Percentiles rank a stretch among this genome's conserved stretches.
Evolutionary conservation across 2,888 invertebrate genomes (phyloP).

Genomic region (Meteorus colon): DNA sequence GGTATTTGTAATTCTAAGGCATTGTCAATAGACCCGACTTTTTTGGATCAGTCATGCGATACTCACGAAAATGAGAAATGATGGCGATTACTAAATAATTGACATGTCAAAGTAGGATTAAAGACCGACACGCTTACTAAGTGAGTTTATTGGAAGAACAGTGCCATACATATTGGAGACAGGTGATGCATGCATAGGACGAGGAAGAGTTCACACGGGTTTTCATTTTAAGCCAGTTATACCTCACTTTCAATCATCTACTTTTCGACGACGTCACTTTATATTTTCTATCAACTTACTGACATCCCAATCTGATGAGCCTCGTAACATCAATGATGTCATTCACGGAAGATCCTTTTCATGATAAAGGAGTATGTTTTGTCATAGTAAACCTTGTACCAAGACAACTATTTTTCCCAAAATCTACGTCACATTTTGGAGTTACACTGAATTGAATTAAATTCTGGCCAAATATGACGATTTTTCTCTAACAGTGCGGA

Average conservation of each 20-base stretch:
- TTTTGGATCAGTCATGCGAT: neutral
- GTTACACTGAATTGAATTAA: too few relatives aligned
- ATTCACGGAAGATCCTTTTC: too few relatives aligned
- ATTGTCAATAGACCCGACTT: too few relatives aligned
- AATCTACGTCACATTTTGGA: too few relatives aligned
- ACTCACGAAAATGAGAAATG: neutral
- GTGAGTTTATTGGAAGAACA: constrained; percentile 9
- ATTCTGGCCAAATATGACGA: too few relatives aligned
- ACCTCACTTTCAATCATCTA: neutral
- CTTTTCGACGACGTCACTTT: too few relatives aligned
- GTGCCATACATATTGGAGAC: too few relatives aligned
- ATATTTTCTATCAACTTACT: neutral
- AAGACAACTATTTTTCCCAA: too few relatives aligned
- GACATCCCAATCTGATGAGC: neutral
- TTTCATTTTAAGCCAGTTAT: neutral
- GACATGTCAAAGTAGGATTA: constrained; percentile 32
- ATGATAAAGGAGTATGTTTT: neutral
- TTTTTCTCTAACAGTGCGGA: too few relatives aligned
- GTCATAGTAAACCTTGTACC: too few relatives aligned
- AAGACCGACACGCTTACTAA: constrained; percentile 11
- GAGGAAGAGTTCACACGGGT: neutral
- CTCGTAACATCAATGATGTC: neutral
- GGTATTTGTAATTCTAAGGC: too few relatives aligned
- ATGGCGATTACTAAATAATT: constrained; percentile 38
- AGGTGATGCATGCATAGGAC: neutral